Evolutionary conservation across 2,113 vertebrate genomes (phyloP).

Genomic region (Canis aureus): DNA sequence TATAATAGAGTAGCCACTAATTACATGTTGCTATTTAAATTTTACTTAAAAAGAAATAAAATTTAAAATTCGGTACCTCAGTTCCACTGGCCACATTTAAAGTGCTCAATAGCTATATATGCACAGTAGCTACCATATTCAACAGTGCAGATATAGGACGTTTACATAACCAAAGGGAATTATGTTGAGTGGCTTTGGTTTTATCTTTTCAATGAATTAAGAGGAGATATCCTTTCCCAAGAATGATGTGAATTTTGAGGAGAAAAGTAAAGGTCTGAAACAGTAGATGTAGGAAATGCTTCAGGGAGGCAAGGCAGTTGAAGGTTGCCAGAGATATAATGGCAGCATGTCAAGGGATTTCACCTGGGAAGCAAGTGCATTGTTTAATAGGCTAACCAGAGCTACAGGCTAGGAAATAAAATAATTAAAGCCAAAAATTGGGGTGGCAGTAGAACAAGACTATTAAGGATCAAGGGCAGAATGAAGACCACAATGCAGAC

Average conservation of each 20-base stretch:
- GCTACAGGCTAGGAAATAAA: not conserved
- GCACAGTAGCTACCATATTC: not conserved
- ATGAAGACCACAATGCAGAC: not conserved
- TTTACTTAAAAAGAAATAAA: conserved; percentile 43
- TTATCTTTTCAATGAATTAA: not conserved
- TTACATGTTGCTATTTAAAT: conserved; percentile 29
- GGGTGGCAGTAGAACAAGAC: not conserved
- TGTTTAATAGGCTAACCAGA: not conserved
- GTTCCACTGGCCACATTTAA: not conserved
- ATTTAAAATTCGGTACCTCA: not conserved
- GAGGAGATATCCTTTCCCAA: not conserved
- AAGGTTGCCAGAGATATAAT: not conserved
- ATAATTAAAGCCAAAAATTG: not conserved
- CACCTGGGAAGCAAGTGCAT: not conserved
- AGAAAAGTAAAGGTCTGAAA: not conserved
- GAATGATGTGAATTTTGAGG: not conserved
- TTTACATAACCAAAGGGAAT: not conserved
- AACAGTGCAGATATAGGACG: not conserved
- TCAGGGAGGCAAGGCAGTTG: not conserved
- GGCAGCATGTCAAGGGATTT: not conserved
- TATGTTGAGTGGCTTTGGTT: not conserved
- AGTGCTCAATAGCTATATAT: not conserved
- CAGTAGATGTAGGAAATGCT: not conserved
- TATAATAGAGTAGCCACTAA: not conserved
- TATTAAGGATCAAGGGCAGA: not conserved